These are phyloP conservation scores for Oreochromis spilurus DNA, from an alignment of 2,113 vertebrate genomes.

Conservation along the genomic window DNA sequence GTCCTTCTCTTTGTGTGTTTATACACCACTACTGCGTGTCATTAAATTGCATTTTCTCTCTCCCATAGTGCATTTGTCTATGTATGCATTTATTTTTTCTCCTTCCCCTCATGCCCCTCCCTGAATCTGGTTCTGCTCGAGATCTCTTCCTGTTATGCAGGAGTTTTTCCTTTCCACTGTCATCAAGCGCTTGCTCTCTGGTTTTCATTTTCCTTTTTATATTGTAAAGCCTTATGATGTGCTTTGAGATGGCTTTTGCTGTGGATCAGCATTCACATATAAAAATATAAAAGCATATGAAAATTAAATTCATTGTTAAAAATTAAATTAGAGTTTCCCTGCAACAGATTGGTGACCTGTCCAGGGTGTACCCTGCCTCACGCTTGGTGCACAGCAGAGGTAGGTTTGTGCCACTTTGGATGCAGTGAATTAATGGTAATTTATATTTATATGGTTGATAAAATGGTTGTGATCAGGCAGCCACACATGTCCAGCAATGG, in stretches of 20 bases:
- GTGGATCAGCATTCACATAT: neutral
- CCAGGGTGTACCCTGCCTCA: accelerated
- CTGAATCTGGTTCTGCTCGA: neutral
- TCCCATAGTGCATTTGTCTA: neutral
- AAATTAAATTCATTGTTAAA: neutral
- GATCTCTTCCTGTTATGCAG: neutral
- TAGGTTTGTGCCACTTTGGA: no score
- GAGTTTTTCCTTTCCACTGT: neutral
- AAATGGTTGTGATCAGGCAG: neutral
- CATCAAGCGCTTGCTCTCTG: neutral
- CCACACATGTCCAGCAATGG: accelerated
- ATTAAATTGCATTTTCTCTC: neutral
- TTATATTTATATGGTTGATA: neutral
- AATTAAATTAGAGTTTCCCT: neutral
- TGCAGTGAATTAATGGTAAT: neutral
- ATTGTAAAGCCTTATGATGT: neutral
- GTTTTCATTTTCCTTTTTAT: neutral
- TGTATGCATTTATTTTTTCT: neutral
- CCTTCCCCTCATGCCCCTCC: neutral
- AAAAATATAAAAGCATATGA: neutral
- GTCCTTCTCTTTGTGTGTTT: neutral
- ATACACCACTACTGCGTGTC: neutral
- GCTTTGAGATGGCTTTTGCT: neutral
- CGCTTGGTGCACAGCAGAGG: neutral
- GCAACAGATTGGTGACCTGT: neutral